A percentile compares a stretch with the other conserved stretches of the same genome.
These are phyloP conservation scores for Nudaria mundana DNA, from an alignment of 2,888 invertebrate genomes.

Conservation along the genomic window DNA sequence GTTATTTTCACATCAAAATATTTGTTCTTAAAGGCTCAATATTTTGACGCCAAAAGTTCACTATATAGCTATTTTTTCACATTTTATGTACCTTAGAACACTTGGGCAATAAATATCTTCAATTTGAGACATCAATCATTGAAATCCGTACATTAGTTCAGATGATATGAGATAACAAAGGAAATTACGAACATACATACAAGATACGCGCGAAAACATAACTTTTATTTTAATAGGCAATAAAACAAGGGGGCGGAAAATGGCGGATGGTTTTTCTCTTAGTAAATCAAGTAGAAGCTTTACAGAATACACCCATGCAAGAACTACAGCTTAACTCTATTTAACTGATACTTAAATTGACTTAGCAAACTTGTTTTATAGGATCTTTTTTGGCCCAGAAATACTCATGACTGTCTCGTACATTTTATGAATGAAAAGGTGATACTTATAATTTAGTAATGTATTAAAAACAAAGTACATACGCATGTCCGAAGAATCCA, in stretches of 20 bases:
- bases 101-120: background rate
- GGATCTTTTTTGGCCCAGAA: background rate
- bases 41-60: background rate
- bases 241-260: constrained; percentile 4
- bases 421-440: background rate
- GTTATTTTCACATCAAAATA: background rate
- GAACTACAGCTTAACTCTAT: background rate
- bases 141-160: background rate
- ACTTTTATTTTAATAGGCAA: background rate
- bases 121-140: background rate
- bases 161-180: background rate
- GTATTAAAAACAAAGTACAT: background rate
- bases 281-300: constrained; percentile 1
- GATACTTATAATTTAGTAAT: background rate
- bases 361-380: background rate
- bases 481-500: background rate
- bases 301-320: background rate
- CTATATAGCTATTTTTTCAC: background rate
- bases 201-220: background rate
- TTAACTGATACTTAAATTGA: background rate
- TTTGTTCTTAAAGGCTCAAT: background rate
- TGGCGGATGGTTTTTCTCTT: background rate
- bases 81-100: background rate
- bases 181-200: background rate
- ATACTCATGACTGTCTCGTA: background rate